These are phyloP conservation scores for Ladona fulva DNA, from an alignment of 1,140 invertebrate species.

Conservation along the genomic window DNA sequence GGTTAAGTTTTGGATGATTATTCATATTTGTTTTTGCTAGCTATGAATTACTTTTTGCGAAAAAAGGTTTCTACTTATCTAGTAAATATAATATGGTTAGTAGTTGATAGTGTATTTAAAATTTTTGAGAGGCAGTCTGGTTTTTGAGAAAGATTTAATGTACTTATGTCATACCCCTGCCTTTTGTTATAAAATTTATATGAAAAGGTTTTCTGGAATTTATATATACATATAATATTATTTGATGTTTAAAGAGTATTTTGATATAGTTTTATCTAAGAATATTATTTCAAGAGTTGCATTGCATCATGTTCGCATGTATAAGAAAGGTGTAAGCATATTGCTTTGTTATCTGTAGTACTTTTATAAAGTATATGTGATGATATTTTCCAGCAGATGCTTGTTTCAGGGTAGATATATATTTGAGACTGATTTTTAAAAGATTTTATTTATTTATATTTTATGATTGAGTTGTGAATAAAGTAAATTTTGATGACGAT, in stretches of 20 bases:
- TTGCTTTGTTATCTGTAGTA: neutral
- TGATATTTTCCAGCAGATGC: neutral
- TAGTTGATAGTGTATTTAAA: neutral
- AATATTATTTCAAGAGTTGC: neutral
- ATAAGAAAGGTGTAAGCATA: neutral
- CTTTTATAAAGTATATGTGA: neutral
- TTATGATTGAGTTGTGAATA: too few species aligned
- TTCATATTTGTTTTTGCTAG: constrained; percentile 2
- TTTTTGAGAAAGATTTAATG: neutral
- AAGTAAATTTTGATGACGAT: too few species aligned
- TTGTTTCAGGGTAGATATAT: neutral
- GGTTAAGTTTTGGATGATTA: neutral
- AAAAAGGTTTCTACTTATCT: neutral
- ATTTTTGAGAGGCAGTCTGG: neutral
- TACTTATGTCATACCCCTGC: too few species aligned
- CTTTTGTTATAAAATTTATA: too few species aligned
- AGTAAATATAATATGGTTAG: neutral
- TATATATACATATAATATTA: too few species aligned
- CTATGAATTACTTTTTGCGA: neutral
- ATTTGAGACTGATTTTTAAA: neutral
- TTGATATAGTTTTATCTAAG: too few species aligned
- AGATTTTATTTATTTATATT: too few species aligned
- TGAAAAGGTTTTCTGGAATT: too few species aligned
- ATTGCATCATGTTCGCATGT: neutral
- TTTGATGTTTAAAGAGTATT: too few species aligned